Base-by-base conservation (phyloP, 2,888 invertebrate genomes). In the Drosophila borborema region DNA sequence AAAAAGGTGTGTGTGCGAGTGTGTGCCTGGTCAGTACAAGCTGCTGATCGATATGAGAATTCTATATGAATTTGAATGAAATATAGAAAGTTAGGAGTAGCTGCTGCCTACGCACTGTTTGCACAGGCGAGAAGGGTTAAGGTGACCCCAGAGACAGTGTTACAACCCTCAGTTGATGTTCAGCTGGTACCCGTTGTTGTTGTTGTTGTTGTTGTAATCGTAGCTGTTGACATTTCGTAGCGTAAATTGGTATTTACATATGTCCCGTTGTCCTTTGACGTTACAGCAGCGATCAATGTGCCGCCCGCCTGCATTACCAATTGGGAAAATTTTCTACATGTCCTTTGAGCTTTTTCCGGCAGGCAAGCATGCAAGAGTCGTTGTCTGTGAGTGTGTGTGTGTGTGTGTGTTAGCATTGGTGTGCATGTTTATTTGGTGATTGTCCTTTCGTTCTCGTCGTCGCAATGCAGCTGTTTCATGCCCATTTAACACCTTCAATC, bases 191-290 rank as follows among this genome's bases (percentile, higher is more conserved):
- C 1, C 28, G 51, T 45, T 53, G 40, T 63, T 55, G 40, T 43
- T 43, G 43, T n/a, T 53, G 54, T 46, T 74, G 66, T 77, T 76
- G 68, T 80, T 82, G 89, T 86, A 90, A 90, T 89, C 69, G 90
- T 76, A 69, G 77, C 63, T 90, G 90, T 89, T 86, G 90, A 86
- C 90, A 84, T 84, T 84, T 85, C 85, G 80, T 70, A 82, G 71
- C 85, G 86, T 80, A 87, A 90, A 90, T 90, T 87, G 90, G 81
- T 87, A 87, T 87, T 90, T 87, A 90, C 86, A 90, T 87, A 90
- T 90, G 86, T 81, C 73, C 77, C 77, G 74, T 64, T 90, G 86
- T 58, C 65, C 46, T 51, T n/a, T 53, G 54, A 58, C 62, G 77
- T 54, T 60, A 45, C 73, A 20, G 67, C 68, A 69, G 67, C 83